Base-by-base conservation (phyloP, 2,888 invertebrate species). In the Pachydiplax longipennis region DNA sequence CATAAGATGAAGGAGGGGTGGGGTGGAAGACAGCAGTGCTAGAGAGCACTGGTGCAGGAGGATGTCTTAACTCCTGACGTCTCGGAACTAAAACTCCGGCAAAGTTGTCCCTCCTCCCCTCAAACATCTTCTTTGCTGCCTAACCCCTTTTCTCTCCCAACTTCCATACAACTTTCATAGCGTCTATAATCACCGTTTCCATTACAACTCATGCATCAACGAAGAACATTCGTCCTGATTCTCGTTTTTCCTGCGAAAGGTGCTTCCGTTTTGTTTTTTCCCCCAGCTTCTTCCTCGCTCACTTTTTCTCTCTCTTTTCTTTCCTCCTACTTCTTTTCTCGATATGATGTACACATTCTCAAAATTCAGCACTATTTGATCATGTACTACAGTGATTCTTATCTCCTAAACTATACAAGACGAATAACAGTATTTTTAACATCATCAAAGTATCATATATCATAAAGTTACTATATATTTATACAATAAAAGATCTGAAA, bases 51-150 rank as follows among this genome's bases (percentile, higher is more conserved):
- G 73, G 73, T 73, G 73, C 73, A 73, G 22, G 44, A 81, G 81
- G 40, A 73, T 73, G 81, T 40, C 81, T 81, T 44, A 81, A 81
- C 81, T 81, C 81, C 22, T 81, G 81, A 81, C 81, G 81, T 81
- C 81, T 81, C 81, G 6, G 81, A 81, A 81, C 44, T 81, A 40
- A 37, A 44, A 81, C 81, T 81, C 81, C 37, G 40, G 81, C 73
- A 73, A 73, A 73, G 73, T 73, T 73, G 81, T 37, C 81, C 81
- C 44, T 22, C 82, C 48, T 22, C 44, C 44, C 82, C n/a, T 44
- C 25, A n/a, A 5, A 40, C 81, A 4, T n/a, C 81, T 18, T 44
- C 44, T 13, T 48, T 44, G 25, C 3, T n/a, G 65, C 65, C 22
- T 80, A 5, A 35, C 31, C 48, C n/a, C 15, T 58, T 22, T 58